Conservation (phyloP, 2,113 vertebrate species). For the Ceyx cyanopectus region DNA sequence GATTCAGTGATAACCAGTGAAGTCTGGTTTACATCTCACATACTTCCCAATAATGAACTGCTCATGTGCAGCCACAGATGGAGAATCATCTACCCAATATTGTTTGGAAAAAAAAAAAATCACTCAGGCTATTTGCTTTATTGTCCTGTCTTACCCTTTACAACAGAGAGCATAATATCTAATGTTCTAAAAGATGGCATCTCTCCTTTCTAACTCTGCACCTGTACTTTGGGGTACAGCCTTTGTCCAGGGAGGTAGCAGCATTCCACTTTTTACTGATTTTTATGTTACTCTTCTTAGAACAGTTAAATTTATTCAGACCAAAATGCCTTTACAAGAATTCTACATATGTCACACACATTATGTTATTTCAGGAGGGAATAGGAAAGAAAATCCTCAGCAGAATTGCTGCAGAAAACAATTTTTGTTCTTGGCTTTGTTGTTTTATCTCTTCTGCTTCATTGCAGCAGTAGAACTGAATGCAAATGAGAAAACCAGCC, state of each 20-base stretch:
- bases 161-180: neutral
- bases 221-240: neutral
- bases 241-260: neutral
- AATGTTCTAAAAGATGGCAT: neutral
- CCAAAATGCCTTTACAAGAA: neutral
- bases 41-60: neutral
- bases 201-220: neutral
- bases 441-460: neutral
- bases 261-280: neutral
- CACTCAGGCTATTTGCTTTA: neutral
- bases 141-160: neutral
- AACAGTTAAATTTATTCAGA: neutral
- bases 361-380: slow-evolving; percentile 5
- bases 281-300: neutral
- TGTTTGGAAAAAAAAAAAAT: neutral
- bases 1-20: neutral
- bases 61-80: neutral
- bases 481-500: slow-evolving; percentile 12
- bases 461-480: neutral
- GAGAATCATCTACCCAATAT: neutral
- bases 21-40: neutral
- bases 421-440: slow-evolving; percentile 6
- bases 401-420: slow-evolving; percentile 22
- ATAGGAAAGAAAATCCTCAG: slow-evolving; percentile 14
- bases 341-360: neutral